phyloP scores from a whole-genome alignment of 2,113 vertebrate genomes.

The Cisticola juncidis region DNA sequence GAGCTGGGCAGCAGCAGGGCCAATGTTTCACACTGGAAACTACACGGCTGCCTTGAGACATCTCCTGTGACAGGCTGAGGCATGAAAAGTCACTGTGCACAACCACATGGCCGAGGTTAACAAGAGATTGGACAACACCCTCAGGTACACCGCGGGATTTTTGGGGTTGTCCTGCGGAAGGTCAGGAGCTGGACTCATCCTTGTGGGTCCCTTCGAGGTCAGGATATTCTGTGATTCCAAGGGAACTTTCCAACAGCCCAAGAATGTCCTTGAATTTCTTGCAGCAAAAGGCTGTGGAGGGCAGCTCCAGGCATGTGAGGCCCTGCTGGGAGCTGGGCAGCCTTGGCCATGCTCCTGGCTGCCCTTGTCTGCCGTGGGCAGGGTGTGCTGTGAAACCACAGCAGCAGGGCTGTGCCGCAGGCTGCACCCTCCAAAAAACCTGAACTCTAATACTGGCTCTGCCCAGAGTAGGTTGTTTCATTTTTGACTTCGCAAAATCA shows the following conservation, averaged over 20 bases:
- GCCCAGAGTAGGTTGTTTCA: background rate
- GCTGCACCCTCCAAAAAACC: background rate
- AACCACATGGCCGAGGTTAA: background rate
- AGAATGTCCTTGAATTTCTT: background rate
- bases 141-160: background rate
- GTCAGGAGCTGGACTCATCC: background rate
- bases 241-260: background rate
- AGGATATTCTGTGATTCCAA: background rate
- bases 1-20: background rate
- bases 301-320: background rate
- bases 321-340: background rate
- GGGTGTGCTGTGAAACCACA: background rate
- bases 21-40: accelerated
- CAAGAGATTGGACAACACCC: background rate
- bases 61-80: background rate
- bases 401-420: background rate
- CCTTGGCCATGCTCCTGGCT: accelerated
- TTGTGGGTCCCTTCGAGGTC: too few species aligned
- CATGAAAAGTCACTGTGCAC: background rate
- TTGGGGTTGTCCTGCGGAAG: background rate
- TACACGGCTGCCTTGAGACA: background rate
- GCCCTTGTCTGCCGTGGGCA: background rate
- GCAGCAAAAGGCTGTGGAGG: background rate
- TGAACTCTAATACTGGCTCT: background rate
- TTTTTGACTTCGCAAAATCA: background rate